Base-by-base conservation (phyloP, 2,888 invertebrate species). In the Pemphredon lugubris region DNA sequence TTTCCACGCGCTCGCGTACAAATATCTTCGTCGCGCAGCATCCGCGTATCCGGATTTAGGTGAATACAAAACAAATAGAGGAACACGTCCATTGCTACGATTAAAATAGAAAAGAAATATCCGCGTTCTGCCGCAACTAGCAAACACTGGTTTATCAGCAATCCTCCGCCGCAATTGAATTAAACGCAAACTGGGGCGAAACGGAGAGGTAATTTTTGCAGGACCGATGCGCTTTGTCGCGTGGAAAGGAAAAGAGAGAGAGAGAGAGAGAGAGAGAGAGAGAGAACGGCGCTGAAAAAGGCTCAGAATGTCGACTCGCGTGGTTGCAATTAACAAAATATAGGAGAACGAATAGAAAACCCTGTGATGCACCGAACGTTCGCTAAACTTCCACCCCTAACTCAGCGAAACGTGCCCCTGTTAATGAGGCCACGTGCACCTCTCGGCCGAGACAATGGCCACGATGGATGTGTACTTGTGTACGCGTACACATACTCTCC, bases 371-470 rank as follows among this genome's bases (percentile, higher is more conserved):
- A 7, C 23, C 30, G 50, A 45, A 39, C 40, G 34, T 2, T 44
- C 42, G 53, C 30, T 54, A 50, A 66, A 66, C 13, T 44, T 70
- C 39, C 9, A 63, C 61, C 65, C n/a, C 55, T 53, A 37, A 55
- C 37, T 32, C 42, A 32, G 32, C 44, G 44, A 60, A 69, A 64
- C 51, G 73, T 58, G 37, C 32, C 44, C 13, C 40, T 48, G 58
- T 69, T 74, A 79, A 77, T 59, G 77, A 79, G 79, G 72, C 53
- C 74, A 77, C 73, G 74, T 65, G 67, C 58, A 39, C 59, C 59
- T 48, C 50, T 64, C 44, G 16, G 9, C 14, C 1, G 55, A 47
- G 60, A 70, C 70, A 70, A 64, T 70, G 26, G 53, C 16, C 30
- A 42, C 16, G 53, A 48, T 37, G 21, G 47, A 23, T 59, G 23